Percentiles rank a stretch among this genome's conserved stretches.
These are phyloP conservation scores for Linnaemya vulpina DNA, from an alignment of 2,888 invertebrate genomes.

Conservation along the genomic window DNA sequence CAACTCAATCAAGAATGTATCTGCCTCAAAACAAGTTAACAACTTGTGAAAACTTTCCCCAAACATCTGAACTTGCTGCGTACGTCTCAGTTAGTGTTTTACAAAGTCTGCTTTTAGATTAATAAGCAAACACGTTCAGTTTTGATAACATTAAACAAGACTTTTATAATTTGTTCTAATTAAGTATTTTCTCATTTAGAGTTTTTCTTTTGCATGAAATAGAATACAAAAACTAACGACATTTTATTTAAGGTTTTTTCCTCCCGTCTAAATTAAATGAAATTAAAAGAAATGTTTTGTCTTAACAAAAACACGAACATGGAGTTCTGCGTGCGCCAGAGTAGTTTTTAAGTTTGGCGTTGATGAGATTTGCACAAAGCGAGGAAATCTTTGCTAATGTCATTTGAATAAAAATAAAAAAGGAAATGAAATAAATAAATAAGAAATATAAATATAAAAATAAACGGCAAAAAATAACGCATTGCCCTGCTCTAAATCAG, in stretches of 20 bases:
- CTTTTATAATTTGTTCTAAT: constrained; percentile 57
- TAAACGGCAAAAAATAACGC: no score
- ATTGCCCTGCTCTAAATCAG: constrained; percentile 16
- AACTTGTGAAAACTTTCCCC: background rate
- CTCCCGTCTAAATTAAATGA: constrained; percentile 31
- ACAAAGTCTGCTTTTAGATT: background rate
- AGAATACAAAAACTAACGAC: constrained; percentile 8
- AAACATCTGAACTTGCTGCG: background rate
- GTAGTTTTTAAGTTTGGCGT: background rate
- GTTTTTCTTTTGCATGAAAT: background rate
- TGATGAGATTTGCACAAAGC: background rate
- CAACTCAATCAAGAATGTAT: background rate
- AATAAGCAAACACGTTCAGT: background rate
- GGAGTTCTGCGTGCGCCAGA: constrained; percentile 50
- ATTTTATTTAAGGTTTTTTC: constrained; percentile 9
- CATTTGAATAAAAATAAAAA: constrained; percentile 21
- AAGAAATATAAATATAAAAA: background rate
- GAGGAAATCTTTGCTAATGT: constrained; percentile 36
- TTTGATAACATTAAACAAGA: constrained; percentile 7
- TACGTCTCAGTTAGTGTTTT: background rate
- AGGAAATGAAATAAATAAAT: background rate
- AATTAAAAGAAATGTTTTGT: constrained; percentile 30
- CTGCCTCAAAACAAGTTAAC: background rate
- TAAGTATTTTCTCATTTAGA: constrained; percentile 23
- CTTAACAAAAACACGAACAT: background rate